Evolutionary conservation across 2,797 vertebrate species (phyloP), one percentile per base, ranked within the genome.

Genomic region (Cryptoprocta ferox): DNA sequence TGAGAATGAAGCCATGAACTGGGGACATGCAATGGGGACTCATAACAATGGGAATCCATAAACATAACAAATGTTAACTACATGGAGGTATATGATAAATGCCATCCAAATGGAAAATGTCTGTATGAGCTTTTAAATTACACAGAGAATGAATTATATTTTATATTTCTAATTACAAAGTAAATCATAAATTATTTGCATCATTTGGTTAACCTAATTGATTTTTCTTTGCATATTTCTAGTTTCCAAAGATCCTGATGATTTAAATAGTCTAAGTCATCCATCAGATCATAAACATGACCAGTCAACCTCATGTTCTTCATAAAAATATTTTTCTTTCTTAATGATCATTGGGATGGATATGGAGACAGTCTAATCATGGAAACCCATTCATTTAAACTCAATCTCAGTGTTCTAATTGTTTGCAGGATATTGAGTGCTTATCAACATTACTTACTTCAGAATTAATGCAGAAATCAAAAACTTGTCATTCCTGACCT

Each of bases 241-340:
- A 19, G 30, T 92, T 84, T 92, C 71, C 24, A 59, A 65, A 91
- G 24, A 28, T n/a, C 12, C 59, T 80, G 39, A 73, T 88, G 45
- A 73, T 73, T 88, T 83, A 88, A 83, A 56, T 39, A 59, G 83
- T 71, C 13, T 83, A 88, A 79, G 13, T 6, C 63, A 45, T 66
- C 30, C n/a, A 61, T 91, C 39, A 88, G 24, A 94, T n/a, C 92
- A 71, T 71, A 89, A 91, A 68, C 7, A 79, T 86, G 37, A 76
- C 42, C 70, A 87, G 56, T 91, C 24, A n/a, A 84, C n/a, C 73
- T 88, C 53, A 84, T 73, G 21, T 68, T 48, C 48, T 91, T 94
- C 91, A 78, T 66, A 94, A 91, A 93, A 91, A 50, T 18, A 61
- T 84, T 84, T 86, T 66, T 59, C 68, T 63, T 78, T 96, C 56